Percentiles rank a stretch among this genome's conserved stretches.
phyloP scores from a whole-genome alignment of 2,888 invertebrate species.

The Lithophane leautieri region DNA sequence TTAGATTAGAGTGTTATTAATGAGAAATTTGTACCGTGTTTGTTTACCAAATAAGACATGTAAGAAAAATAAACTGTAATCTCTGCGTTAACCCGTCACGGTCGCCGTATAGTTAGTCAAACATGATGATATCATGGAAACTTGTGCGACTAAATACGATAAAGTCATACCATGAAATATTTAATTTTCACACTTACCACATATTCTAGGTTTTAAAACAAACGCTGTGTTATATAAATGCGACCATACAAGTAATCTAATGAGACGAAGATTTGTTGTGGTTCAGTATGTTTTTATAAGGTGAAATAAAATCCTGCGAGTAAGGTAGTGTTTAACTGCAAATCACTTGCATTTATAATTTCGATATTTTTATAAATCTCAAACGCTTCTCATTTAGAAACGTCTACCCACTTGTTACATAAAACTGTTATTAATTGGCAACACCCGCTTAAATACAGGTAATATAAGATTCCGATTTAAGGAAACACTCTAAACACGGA shows the following conservation, averaged over 20 bases:
- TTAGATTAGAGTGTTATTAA: not conserved
- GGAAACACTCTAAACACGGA: not conserved
- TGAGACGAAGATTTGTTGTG: not conserved
- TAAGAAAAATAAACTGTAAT: constrained; percentile 14
- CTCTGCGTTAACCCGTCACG: constrained; percentile 18
- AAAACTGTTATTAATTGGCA: not conserved
- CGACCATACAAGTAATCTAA: not conserved
- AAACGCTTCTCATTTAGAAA: not conserved
- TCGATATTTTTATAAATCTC: not conserved
- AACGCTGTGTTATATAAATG: constrained; percentile 23
- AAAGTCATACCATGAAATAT: constrained; percentile 52
- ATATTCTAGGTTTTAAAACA: constrained; percentile 35
- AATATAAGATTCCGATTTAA: not conserved
- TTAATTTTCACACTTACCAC: constrained; percentile 60
- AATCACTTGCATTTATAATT: not conserved
- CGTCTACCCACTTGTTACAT: too few relatives aligned
- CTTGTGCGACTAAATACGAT: constrained; percentile 35
- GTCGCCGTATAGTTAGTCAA: constrained; percentile 19
- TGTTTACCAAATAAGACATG: constrained; percentile 1
- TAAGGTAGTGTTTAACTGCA: not conserved
- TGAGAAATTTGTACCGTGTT: not conserved
- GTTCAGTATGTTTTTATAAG: not conserved
- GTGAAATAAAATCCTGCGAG: not conserved
- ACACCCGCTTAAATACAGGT: not conserved
- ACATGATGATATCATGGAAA: constrained; percentile 47